Evolutionary conservation across 2,113 vertebrate genomes (phyloP).

Genomic region (Megatriorchis doriae): DNA sequence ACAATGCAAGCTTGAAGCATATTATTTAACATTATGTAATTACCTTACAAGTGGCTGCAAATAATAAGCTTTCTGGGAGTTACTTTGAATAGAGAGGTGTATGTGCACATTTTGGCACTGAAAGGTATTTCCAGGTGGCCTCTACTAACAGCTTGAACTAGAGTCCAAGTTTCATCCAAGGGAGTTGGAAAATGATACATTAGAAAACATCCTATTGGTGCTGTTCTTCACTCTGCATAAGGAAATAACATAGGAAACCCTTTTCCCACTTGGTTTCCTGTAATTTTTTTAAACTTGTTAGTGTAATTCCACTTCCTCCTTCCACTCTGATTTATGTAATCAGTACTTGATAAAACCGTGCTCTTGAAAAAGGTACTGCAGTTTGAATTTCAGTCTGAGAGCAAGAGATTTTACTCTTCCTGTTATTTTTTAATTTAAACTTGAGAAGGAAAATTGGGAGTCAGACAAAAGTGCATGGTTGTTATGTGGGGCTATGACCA

Average conservation of each 20-base stretch:
- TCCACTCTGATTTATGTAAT: slow-evolving; percentile 45
- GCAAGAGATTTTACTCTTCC: slow-evolving; percentile 2
- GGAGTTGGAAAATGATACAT: slow-evolving; percentile 5
- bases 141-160: background rate
- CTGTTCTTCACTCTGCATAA: background rate
- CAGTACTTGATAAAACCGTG: background rate
- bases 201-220: slow-evolving; percentile 12
- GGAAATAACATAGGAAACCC: slow-evolving; percentile 58
- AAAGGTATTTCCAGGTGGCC: background rate
- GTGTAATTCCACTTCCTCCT: slow-evolving; percentile 43
- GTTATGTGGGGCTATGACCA: background rate
- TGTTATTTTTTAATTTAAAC: slow-evolving; percentile 33
- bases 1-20: background rate
- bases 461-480: background rate
- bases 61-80: background rate
- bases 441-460: background rate
- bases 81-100: background rate
- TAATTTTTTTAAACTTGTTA: slow-evolving; percentile 34
- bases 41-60: background rate
- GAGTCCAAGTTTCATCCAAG: slow-evolving; percentile 11
- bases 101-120: background rate
- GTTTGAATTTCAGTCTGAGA: slow-evolving; percentile 10
- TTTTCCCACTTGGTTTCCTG: slow-evolving; percentile 25
- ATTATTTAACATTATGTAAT: background rate
- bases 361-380: background rate